Conservation (phyloP, 2,888 invertebrate species). For the Alloplasta piceator region DNA sequence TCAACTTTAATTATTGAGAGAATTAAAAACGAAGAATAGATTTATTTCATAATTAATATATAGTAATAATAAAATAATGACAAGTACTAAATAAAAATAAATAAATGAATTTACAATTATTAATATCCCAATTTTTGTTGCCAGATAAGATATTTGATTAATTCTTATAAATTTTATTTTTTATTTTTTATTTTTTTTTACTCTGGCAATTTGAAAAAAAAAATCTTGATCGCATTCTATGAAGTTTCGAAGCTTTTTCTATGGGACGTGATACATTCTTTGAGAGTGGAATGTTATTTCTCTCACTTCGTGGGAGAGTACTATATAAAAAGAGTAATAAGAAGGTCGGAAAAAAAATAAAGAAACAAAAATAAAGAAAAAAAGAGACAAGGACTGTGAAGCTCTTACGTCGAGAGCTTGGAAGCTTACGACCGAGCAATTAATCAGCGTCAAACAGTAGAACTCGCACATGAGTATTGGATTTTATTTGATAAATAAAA, state of each 20-base stretch:
- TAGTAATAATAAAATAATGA: too few species aligned
- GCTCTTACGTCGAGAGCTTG: conserved; percentile 60
- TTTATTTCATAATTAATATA: too few species aligned
- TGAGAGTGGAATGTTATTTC: conserved; percentile 27
- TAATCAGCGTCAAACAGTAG: conserved; percentile 74
- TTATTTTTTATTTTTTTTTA: conserved; percentile 20
- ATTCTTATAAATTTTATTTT: too few species aligned
- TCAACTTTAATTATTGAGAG: too few species aligned
- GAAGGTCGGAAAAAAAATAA: conserved; percentile 25
- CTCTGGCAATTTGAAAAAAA: neutral
- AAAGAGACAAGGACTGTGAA: conserved; percentile 52
- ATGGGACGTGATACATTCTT: conserved; percentile 22
- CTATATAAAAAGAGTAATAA: conserved; percentile 24
- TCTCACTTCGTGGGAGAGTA: conserved; percentile 38
- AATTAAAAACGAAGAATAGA: too few species aligned
- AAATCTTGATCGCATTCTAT: conserved; percentile 35
- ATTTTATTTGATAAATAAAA: conserved; percentile 13
- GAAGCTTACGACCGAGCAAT: conserved; percentile 70
- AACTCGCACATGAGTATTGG: conserved; percentile 32
- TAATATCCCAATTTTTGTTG: too few species aligned
- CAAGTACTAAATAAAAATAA: neutral
- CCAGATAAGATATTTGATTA: too few species aligned
- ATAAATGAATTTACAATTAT: neutral
- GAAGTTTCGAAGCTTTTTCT: conserved; percentile 50
- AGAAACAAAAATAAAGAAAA: conserved; percentile 17